Evolutionary conservation across 2,797 vertebrate species (phyloP).

Genomic region (Craterocephalus amniculus): DNA sequence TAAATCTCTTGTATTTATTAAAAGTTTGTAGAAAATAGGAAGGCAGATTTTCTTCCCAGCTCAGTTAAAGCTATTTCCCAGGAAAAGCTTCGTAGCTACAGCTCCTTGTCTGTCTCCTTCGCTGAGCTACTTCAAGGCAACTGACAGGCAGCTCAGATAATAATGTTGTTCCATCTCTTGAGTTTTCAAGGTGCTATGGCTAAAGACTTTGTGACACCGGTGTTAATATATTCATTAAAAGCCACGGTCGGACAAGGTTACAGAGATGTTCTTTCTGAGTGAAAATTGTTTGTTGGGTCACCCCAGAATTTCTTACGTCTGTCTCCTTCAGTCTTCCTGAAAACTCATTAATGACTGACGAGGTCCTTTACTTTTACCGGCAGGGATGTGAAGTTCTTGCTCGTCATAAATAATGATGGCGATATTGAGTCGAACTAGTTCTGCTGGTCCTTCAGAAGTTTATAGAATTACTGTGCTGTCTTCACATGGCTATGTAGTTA

Average conservation of each 20-base stretch:
- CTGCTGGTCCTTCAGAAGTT: background rate
- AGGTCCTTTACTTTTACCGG: background rate
- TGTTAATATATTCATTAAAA: conserved; percentile 40
- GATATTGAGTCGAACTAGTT: background rate
- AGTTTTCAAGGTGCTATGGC: conserved; percentile 43
- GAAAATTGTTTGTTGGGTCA: conserved; percentile 18
- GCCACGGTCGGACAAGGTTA: conserved; percentile 32
- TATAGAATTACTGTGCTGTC: no score
- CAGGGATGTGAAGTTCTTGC: background rate
- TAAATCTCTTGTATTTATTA: no score
- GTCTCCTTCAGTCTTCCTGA: background rate
- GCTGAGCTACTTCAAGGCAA: conserved; percentile 1
- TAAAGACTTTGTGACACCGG: conserved; percentile 31
- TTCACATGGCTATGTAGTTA: no score
- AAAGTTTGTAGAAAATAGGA: no score
- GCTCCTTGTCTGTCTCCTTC: background rate
- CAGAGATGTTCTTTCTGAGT: conserved; percentile 18
- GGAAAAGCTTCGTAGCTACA: background rate
- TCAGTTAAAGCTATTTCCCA: background rate
- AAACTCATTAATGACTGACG: conserved; percentile 6
- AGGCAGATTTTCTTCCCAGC: no score
- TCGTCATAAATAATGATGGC: background rate
- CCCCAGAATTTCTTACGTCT: background rate
- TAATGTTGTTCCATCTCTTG: conserved; percentile 14
- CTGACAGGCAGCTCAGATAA: conserved; percentile 15